A percentile compares a stretch with the other conserved stretches of the same genome.
phyloP scores from a whole-genome alignment of 2,888 invertebrate species.

The Leistus spinibarbis region DNA sequence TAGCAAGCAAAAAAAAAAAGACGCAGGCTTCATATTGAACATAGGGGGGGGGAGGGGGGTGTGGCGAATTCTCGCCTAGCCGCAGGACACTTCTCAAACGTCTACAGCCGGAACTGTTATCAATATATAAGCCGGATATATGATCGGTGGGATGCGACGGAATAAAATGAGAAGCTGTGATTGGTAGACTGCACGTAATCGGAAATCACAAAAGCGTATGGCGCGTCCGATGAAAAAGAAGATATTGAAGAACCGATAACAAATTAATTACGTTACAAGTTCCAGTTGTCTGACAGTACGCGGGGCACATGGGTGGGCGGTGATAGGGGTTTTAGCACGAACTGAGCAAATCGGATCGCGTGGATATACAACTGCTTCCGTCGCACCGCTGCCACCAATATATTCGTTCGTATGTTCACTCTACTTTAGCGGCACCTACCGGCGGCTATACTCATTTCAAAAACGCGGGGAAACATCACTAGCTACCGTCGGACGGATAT shows the following conservation, averaged over 20 bases:
- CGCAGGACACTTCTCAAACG: neutral
- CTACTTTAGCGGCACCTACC: neutral
- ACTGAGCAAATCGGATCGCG: neutral
- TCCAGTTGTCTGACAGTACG: slow-evolving; percentile 13
- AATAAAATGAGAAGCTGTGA: neutral
- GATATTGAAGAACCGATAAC: slow-evolving; percentile 33
- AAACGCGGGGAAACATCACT: neutral
- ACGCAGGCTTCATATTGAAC: neutral
- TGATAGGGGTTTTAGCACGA: too few relatives aligned
- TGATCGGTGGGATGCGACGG: neutral
- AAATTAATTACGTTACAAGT: slow-evolving; percentile 30
- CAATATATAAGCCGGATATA: slow-evolving; percentile 4
- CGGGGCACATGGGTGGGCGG: too few relatives aligned
- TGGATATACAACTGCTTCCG: neutral
- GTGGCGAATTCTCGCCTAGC: neutral
- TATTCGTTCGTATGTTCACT: neutral
- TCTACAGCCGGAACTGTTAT: neutral
- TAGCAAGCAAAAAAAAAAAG: neutral
- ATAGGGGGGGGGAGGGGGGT: neutral
- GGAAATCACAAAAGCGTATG: slow-evolving; percentile 4
- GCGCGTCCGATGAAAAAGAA: slow-evolving; percentile 17
- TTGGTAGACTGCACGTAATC: neutral
- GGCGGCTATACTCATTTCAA: neutral
- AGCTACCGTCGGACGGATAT: neutral
- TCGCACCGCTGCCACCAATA: neutral